These are phyloP conservation scores for Sciaenops ocellatus DNA, from an alignment of 2,797 vertebrate species.

Conservation along the genomic window DNA sequence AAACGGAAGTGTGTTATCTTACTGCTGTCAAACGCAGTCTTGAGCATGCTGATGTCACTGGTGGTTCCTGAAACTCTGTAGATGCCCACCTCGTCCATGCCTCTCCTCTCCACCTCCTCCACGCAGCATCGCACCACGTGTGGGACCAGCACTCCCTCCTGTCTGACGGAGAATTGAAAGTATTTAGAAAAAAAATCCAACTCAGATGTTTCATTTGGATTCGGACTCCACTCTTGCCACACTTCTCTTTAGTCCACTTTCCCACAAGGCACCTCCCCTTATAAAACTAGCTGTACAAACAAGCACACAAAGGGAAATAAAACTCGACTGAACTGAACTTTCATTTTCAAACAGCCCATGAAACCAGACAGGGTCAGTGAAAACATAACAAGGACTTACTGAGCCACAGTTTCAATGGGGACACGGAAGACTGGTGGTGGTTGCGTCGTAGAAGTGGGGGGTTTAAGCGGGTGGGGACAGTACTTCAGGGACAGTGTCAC, in stretches of 20 bases:
- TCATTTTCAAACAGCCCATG: conserved; percentile 2
- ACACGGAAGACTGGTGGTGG: conserved; percentile 78
- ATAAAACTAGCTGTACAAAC: neutral
- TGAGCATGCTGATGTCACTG: conserved; percentile 78
- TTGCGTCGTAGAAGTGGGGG: conserved; percentile 65
- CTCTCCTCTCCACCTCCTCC: conserved; percentile 85
- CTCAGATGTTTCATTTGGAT: conserved; percentile 14
- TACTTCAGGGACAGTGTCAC: conserved; percentile 82
- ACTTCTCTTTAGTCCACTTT: conserved; percentile 15
- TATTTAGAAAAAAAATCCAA: neutral
- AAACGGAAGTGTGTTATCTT: conserved; percentile 50
- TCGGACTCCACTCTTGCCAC: conserved; percentile 13
- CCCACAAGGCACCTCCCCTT: conserved; percentile 35
- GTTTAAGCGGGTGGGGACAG: conserved; percentile 74
- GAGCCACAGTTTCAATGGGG: conserved; percentile 76
- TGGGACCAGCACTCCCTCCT: conserved; percentile 84
- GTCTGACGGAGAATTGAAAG: conserved; percentile 64
- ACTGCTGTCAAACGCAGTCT: conserved; percentile 83
- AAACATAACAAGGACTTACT: conserved; percentile 72
- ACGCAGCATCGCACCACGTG: conserved; percentile 84
- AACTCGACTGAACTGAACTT: neutral
- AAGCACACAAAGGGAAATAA: conserved; percentile 26
- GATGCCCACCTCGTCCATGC: conserved; percentile 84
- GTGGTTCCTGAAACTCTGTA: conserved; percentile 83
- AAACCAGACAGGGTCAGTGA: neutral